A percentile compares a stretch with the other conserved stretches of the same genome.
Conservation (phyloP, 2,888 invertebrate species). For the Lottia gigantea region DNA sequence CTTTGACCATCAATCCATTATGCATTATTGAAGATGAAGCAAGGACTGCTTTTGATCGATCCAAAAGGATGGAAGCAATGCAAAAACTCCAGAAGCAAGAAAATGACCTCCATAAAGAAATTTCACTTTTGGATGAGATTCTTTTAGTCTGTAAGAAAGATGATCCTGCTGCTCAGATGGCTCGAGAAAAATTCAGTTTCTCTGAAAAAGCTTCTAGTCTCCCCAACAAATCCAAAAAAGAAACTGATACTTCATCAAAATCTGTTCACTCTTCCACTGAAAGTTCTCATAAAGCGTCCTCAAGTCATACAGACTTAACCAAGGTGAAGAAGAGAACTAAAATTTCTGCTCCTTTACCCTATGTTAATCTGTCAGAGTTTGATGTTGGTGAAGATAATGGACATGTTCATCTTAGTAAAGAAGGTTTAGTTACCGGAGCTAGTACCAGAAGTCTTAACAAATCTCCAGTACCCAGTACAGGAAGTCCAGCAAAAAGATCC, state of each 20-base stretch:
- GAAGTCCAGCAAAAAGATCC: neutral
- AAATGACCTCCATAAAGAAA: slow-evolving; percentile 51
- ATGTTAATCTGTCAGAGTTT: slow-evolving; percentile 56
- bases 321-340: slow-evolving; percentile 26
- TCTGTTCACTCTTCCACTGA: neutral
- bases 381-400: slow-evolving; percentile 42
- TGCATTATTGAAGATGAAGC: slow-evolving; percentile 43
- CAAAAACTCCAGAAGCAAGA: slow-evolving; percentile 51
- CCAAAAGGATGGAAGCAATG: slow-evolving; percentile 40
- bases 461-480: slow-evolving; percentile 4
- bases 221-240: slow-evolving; percentile 23
- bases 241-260: neutral
- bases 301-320: neutral
- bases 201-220: slow-evolving; percentile 27
- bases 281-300: neutral
- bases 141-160: slow-evolving; percentile 41
- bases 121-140: slow-evolving; percentile 59
- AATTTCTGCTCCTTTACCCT: slow-evolving; percentile 54
- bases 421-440: slow-evolving; percentile 1
- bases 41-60: slow-evolving; percentile 28
- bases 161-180: slow-evolving; percentile 12
- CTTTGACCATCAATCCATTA: slow-evolving; percentile 30
- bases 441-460: neutral
- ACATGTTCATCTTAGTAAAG: slow-evolving; percentile 42
- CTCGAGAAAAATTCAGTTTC: neutral